Conservation (phyloP, 2,797 vertebrate genomes). For the Acanthiza pusilla region DNA sequence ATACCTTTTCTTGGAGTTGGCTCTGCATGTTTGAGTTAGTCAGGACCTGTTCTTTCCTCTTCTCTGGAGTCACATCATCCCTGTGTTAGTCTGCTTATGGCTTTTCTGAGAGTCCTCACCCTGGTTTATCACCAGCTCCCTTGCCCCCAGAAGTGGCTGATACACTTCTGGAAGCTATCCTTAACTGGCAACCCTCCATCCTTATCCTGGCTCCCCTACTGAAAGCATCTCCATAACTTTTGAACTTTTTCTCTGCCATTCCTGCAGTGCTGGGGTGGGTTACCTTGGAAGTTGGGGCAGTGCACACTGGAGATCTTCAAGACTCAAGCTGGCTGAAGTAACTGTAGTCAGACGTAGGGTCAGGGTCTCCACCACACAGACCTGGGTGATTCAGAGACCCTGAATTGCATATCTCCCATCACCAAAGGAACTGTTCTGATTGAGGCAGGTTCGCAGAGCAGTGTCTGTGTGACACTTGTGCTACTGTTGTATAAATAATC, state of each 20-base stretch:
- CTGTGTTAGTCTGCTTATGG: background rate
- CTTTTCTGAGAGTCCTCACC: background rate
- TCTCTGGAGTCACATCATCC: background rate
- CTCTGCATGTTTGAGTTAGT: background rate
- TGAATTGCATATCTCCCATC: background rate
- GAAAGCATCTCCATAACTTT: background rate
- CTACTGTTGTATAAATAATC: background rate
- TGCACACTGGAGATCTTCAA: background rate
- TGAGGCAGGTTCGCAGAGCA: background rate
- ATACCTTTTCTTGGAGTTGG: background rate
- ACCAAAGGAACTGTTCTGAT: background rate
- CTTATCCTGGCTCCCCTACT: background rate
- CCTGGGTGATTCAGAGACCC: background rate
- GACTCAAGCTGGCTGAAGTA: background rate
- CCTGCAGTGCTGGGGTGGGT: background rate
- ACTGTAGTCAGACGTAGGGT: rapidly evolving
- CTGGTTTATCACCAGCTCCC: background rate
- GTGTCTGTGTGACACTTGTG: background rate
- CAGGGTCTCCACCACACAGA: background rate
- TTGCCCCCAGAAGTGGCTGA: background rate
- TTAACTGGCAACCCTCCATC: background rate
- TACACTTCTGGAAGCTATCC: background rate
- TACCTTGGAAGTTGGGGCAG: background rate
- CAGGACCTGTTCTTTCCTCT: background rate
- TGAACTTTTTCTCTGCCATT: background rate